Percentiles rank a stretch among this genome's conserved stretches.
Conservation (phyloP, 1,140 invertebrate genomes). For the Zaprionus lachaisei region DNA sequence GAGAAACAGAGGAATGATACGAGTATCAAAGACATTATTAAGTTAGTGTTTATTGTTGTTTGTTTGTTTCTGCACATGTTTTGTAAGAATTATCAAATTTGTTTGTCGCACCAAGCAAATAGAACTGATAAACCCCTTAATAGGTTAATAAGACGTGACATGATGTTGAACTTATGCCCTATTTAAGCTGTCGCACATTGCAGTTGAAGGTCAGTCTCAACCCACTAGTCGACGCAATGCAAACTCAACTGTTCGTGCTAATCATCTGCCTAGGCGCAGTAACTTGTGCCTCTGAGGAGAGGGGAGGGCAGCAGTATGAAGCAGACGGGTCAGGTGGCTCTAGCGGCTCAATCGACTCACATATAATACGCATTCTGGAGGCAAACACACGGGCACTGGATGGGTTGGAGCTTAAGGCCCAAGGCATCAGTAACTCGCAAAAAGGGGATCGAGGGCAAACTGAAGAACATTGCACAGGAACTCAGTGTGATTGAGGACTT, state of each 20-base stretch:
- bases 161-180: background rate
- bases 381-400: constrained; percentile 24
- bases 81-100: constrained; percentile 21
- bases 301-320: too few species aligned
- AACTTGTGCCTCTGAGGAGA: background rate
- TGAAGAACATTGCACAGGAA: constrained; percentile 40
- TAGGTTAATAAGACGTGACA: constrained; percentile 21
- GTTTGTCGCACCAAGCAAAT: background rate
- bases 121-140: constrained; percentile 24
- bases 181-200: constrained; percentile 23
- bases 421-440: constrained; percentile 32
- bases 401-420: constrained; percentile 5
- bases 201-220: constrained; percentile 18
- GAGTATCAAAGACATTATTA: background rate
- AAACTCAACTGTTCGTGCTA: constrained; percentile 22
- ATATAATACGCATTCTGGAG: constrained; percentile 23
- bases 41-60: too few species aligned
- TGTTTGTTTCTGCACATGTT: background rate
- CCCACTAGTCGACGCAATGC: constrained; percentile 25
- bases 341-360: background rate
- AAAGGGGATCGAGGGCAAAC: constrained; percentile 59
- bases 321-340: too few species aligned
- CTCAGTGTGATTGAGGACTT: constrained; percentile 38
- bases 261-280: constrained; percentile 23
- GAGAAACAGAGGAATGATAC: background rate